Conservation (phyloP, 2,113 vertebrate genomes). For the Eubucco bourcierii region DNA sequence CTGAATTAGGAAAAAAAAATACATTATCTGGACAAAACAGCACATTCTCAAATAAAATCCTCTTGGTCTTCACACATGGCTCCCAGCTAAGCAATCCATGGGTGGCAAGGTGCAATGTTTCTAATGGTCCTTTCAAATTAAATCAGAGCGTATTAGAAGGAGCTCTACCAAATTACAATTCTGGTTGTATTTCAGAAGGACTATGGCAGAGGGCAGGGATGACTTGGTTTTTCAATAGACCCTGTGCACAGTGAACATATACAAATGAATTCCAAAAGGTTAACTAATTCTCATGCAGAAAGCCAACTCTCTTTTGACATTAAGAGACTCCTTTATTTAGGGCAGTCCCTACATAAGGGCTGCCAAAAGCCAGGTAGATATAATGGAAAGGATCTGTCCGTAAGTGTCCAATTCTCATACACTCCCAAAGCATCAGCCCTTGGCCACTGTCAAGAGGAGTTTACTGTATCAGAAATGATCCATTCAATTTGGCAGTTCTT, state of each 20-base stretch:
- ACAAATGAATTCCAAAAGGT: not conserved
- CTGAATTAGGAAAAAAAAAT: not conserved
- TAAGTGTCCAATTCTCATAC: not conserved
- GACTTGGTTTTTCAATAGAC: not conserved
- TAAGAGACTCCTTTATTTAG: not conserved
- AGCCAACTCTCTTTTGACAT: not conserved
- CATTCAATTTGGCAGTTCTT: not conserved
- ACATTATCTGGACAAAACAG: not conserved
- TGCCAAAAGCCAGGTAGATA: not conserved
- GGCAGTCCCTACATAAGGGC: not conserved
- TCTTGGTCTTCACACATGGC: not conserved
- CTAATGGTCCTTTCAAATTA: not conserved
- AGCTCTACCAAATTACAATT: not conserved
- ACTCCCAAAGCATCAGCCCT: conserved; percentile 7
- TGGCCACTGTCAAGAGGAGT: not conserved
- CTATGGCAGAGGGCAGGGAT: not conserved
- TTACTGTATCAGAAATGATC: not conserved
- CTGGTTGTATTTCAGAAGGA: not conserved
- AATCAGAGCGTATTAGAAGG: not conserved
- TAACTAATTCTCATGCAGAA: not conserved
- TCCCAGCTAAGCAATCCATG: not conserved
- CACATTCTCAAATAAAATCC: not conserved
- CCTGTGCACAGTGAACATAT: rapidly evolving
- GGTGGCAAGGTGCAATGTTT: not conserved
- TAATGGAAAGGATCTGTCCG: not conserved